These are phyloP conservation scores for Oriolus oriolus DNA, from an alignment of 2,113 vertebrate genomes.

Conservation along the genomic window DNA sequence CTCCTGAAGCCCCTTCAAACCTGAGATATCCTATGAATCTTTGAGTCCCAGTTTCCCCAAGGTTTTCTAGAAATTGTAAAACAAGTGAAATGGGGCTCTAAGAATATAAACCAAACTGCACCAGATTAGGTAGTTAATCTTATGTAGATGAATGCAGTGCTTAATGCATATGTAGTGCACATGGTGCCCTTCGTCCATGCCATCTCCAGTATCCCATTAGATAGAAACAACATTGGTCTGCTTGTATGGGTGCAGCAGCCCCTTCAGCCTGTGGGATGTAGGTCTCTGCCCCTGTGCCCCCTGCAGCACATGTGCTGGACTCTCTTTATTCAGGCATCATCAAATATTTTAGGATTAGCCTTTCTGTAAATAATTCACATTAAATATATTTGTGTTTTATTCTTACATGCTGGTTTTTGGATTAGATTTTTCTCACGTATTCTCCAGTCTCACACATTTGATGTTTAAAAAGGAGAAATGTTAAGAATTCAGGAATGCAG, in stretches of 20 bases:
- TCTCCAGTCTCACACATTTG: slow-evolving; percentile 47
- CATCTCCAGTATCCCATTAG: neutral
- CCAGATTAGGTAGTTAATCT: neutral
- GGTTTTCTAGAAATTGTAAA: neutral
- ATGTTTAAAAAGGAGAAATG: slow-evolving; percentile 73
- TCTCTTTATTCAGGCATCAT: neutral
- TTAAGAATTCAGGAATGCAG: slow-evolving; percentile 85
- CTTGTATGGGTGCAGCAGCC: neutral
- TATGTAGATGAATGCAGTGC: neutral
- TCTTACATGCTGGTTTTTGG: neutral
- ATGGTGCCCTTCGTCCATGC: neutral
- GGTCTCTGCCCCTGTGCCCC: neutral
- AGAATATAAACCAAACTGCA: neutral
- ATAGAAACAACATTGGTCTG: neutral
- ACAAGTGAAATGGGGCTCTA: neutral
- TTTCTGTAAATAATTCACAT: neutral
- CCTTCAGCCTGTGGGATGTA: accelerated
- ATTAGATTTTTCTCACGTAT: slow-evolving; percentile 50
- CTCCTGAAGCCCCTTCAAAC: neutral
- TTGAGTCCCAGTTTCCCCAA: neutral
- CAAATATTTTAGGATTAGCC: neutral
- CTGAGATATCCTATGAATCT: neutral
- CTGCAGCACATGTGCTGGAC: neutral
- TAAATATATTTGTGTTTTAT: neutral
- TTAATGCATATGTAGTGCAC: neutral